Percentiles rank a stretch among this genome's conserved stretches.
These are phyloP conservation scores for Diadumene lineata DNA, from an alignment of 92 coral and sea anemone genomes.

Conservation along the genomic window DNA sequence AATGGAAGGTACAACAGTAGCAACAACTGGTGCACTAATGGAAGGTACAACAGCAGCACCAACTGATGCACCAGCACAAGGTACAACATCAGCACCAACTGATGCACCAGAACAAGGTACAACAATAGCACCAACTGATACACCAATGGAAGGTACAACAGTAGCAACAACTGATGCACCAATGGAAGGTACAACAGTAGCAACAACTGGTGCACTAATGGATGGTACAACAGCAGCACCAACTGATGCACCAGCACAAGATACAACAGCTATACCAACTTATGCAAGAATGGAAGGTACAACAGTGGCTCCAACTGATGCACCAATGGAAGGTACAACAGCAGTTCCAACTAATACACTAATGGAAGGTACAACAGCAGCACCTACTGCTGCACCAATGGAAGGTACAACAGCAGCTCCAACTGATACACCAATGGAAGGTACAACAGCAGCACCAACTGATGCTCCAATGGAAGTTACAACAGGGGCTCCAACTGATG, in stretches of 20 bases:
- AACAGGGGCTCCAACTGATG: background rate
- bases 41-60: background rate
- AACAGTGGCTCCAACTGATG: no score
- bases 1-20: background rate
- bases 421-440: background rate
- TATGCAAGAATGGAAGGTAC: no score
- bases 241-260: background rate
- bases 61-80: background rate
- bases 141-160: background rate
- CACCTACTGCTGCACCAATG: background rate
- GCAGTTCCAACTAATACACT: no score
- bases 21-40: background rate
- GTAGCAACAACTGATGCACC: background rate
- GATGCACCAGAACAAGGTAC: background rate
- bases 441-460: background rate
- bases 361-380: no score
- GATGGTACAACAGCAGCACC: background rate
- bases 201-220: background rate
- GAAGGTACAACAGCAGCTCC: background rate
- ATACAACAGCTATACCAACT: no score
- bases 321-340: no score
- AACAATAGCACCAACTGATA: background rate
- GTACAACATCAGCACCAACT: background rate
- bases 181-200: background rate
- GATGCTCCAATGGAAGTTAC: background rate